Conservation (phyloP, 2,888 invertebrate genomes). For the Meganola albula region DNA sequence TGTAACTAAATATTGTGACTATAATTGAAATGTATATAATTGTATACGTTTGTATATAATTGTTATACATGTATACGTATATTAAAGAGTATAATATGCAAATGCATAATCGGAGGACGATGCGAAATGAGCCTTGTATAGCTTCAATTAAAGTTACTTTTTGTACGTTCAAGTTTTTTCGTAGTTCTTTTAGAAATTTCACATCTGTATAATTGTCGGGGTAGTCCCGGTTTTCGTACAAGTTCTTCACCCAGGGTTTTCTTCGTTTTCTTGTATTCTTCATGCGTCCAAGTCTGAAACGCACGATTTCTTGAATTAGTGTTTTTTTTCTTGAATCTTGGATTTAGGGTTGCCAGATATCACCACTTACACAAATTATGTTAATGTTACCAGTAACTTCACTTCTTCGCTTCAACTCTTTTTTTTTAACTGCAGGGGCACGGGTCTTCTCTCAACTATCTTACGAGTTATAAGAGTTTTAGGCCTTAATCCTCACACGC, state of each 20-base stretch:
- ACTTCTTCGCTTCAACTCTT: no score
- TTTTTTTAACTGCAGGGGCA: no score
- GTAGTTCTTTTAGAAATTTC: conserved; percentile 89
- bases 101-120: conserved; percentile 88
- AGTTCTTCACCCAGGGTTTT: conserved; percentile 89
- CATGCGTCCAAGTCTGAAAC: conserved; percentile 59
- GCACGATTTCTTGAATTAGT: conserved; percentile 34
- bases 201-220: conserved; percentile 96
- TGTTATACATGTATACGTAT: conserved; percentile 85
- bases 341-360: no score
- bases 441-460: no score
- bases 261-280: conserved; percentile 45
- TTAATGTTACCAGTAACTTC: no score
- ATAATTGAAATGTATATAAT: conserved; percentile 78
- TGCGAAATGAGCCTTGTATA: conserved; percentile 84
- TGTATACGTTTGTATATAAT: conserved; percentile 79
- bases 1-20: conserved; percentile 80
- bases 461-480: no score
- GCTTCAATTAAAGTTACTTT: conserved; percentile 84
- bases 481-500: no score
- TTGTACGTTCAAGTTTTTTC: conserved; percentile 88
- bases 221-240: conserved; percentile 91
- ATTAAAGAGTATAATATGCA: conserved; percentile 85
- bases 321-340: conserved; percentile 13
- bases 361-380: no score